Conservation (phyloP, 2,797 vertebrate species). For the Typhlichthys subterraneus region DNA sequence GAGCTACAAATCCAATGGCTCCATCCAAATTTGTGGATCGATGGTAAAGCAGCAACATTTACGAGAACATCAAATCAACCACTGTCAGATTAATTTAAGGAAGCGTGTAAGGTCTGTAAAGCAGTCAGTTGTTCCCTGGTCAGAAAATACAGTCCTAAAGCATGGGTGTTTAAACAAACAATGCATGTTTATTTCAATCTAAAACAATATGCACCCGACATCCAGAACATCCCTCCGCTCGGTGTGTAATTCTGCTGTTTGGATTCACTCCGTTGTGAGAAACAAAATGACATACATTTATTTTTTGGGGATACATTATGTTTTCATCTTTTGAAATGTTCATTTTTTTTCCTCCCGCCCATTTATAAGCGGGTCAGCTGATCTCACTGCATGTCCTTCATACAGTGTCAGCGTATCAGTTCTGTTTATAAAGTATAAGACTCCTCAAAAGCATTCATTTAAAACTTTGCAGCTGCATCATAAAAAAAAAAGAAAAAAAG, state of each 20-base stretch:
- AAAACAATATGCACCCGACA: constrained; percentile 98
- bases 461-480: constrained; percentile 92
- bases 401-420: constrained; percentile 56
- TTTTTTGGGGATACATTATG: constrained; percentile 89
- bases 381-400: constrained; percentile 78
- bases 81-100: constrained; percentile 54
- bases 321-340: constrained; percentile 78
- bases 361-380: constrained; percentile 78
- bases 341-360: constrained; percentile 48
- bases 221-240: constrained; percentile 76
- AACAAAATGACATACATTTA: constrained; percentile 97
- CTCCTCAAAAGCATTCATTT: constrained; percentile 91
- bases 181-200: constrained; percentile 99
- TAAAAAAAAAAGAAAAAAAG: constrained; percentile 85
- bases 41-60: constrained; percentile 60
- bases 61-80: constrained; percentile 60
- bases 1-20: constrained; percentile 64
- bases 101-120: constrained; percentile 53
- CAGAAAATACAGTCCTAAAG: constrained; percentile 98
- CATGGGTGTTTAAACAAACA: constrained; percentile 93
- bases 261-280: constrained; percentile 86
- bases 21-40: constrained; percentile 66
- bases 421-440: constrained; percentile 84
- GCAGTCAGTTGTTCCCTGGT: constrained; percentile 66
- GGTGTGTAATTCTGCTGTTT: constrained; percentile 71